Conservation (phyloP, 2,113 vertebrate genomes). For the Trochalopteron elliotii region DNA sequence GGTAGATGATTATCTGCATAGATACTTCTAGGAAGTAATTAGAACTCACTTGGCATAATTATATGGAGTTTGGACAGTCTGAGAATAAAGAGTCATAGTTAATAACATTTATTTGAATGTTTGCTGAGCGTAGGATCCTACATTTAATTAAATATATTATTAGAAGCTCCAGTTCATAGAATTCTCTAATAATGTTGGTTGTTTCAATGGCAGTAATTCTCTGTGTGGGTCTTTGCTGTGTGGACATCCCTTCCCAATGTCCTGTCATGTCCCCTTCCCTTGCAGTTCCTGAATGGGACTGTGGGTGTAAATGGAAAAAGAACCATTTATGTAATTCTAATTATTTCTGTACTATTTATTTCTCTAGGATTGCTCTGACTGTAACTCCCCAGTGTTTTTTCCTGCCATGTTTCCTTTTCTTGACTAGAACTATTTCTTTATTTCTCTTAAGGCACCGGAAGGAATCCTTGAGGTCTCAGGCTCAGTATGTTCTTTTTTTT, state of each 20-base stretch:
- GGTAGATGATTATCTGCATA: neutral
- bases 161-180: neutral
- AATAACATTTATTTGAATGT: neutral
- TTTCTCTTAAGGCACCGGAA: slow-evolving; percentile 37
- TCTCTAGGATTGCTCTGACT: neutral
- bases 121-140: neutral
- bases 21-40: slow-evolving; percentile 4
- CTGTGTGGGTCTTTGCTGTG: neutral
- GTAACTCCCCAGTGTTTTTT: slow-evolving; percentile 20
- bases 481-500: slow-evolving; percentile 1
- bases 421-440: neutral
- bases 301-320: neutral
- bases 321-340: neutral
- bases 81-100: neutral
- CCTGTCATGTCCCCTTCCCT: neutral
- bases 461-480: slow-evolving; percentile 9
- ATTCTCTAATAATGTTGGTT: neutral
- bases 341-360: slow-evolving; percentile 36
- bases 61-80: neutral
- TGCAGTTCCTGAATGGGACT: neutral
- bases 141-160: neutral
- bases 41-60: slow-evolving; percentile 17
- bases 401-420: slow-evolving; percentile 33
- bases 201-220: neutral
- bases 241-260: neutral